Evolutionary conservation across 1,140 invertebrate species (phyloP), one percentile per base, ranked within the genome.

Genomic region (Bombus haemorrhoidalis): DNA sequence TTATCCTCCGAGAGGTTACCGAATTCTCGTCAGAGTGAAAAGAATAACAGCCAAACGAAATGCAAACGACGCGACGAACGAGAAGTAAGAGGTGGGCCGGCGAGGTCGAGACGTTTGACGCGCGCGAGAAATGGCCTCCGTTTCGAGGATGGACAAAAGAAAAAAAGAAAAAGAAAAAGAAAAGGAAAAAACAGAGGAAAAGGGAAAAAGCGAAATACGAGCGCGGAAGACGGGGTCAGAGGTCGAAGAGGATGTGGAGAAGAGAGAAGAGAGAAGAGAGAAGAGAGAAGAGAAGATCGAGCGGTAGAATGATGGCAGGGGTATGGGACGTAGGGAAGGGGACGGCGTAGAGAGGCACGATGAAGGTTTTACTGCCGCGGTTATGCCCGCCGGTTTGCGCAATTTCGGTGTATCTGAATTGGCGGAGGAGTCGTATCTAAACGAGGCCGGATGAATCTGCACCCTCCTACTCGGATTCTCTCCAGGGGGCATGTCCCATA

Each of bases 321-420:
- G 59, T 3, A 28, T 13, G 28, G 59, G 53, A 71, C 32, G 62
- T 0, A n/a, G n/a, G 64, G 53, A 39, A 57, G 78, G 32, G 25
- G n/a, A 34, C 53, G 28, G 43, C n/a, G n/a, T n/a, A n/a, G 25
- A 43, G 78, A 75, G 69, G 72, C 64, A 83, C 87, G 90, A 91
- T 91, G 90, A 91, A 91, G 85, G 88, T 91, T 91, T 91, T 91
- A 91, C 88, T 87, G 85, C 62, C 81, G 73, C 79, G 85, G 90
- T 91, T 89, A 88, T 91, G 88, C 83, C 73, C 89, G 86, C 47
- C 81, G 83, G 90, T 92, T 91, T 87, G 79, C 84, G 88, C 91
- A 91, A 91, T 88, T 91, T 91, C 86, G 87, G 87, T 91, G 87
- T 88, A 90, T 90, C 90, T 92, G 87, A 91, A 93, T 91, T 89